Conservation (phyloP, 2,888 invertebrate genomes). For the Thelaira solivaga region DNA sequence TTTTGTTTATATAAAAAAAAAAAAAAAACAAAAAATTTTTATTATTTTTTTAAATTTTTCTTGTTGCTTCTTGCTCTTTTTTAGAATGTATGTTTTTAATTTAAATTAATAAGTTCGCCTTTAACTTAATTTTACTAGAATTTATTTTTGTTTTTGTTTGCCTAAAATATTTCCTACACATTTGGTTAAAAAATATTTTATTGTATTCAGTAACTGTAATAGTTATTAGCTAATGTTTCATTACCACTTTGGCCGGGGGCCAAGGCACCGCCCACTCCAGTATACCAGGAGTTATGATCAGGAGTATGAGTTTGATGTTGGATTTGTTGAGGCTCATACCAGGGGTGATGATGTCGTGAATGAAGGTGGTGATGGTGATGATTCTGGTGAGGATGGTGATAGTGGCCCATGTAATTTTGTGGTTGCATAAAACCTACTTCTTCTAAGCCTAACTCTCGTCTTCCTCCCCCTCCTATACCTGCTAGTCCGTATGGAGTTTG, state of each 20-base stretch:
- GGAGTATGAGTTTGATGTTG: slow-evolving; percentile 33
- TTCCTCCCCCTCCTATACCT: slow-evolving; percentile 39
- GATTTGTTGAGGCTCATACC: slow-evolving; percentile 38
- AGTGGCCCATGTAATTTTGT: slow-evolving; percentile 60
- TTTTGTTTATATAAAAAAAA: slow-evolving; percentile 18
- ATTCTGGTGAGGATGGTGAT: slow-evolving; percentile 32
- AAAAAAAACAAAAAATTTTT: slow-evolving; percentile 57
- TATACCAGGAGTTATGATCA: slow-evolving; percentile 36
- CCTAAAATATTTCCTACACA: slow-evolving; percentile 55
- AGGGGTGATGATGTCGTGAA: slow-evolving; percentile 7
- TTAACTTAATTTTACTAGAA: slow-evolving; percentile 55
- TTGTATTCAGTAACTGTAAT: slow-evolving; percentile 59
- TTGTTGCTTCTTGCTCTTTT: slow-evolving; percentile 23
- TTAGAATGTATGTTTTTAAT: slow-evolving; percentile 22
- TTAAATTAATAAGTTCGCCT: slow-evolving; percentile 10
- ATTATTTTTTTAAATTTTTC: slow-evolving; percentile 46
- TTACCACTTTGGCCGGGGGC: slow-evolving; percentile 31
- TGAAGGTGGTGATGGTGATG: slow-evolving; percentile 15
- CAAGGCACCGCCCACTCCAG: slow-evolving; percentile 15
- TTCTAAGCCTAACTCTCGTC: slow-evolving; percentile 25
- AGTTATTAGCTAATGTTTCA: slow-evolving; percentile 58
- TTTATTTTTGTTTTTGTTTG: slow-evolving; percentile 42
- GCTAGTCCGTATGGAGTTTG: slow-evolving; percentile 66
- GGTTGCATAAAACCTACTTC: slow-evolving; percentile 59
- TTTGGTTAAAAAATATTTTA: slow-evolving; percentile 52